Evolutionary conservation across 2,113 vertebrate genomes (phyloP).

Genomic region (Saccopteryx bilineata): DNA sequence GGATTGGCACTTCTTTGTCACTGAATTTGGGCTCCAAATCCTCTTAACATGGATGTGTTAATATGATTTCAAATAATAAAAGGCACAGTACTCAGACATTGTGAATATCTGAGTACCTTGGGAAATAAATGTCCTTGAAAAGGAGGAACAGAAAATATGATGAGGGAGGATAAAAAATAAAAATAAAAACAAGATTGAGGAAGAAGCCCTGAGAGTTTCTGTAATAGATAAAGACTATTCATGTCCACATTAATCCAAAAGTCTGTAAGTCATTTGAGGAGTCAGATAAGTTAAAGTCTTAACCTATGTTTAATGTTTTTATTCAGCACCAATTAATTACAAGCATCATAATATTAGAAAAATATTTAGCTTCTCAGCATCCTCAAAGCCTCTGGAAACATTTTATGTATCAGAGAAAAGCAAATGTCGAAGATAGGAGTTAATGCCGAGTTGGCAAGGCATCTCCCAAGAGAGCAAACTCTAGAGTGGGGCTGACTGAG

Average conservation of each 20-base stretch:
- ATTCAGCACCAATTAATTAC: slow-evolving; percentile 1
- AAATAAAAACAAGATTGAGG: neutral
- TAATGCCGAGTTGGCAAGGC: neutral
- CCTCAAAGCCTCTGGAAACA: neutral
- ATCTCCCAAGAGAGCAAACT: neutral
- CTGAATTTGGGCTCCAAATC: neutral
- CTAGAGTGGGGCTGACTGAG: neutral
- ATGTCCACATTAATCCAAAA: slow-evolving; percentile 29
- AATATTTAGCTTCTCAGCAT: slow-evolving; percentile 12
- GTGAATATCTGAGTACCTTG: neutral
- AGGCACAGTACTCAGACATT: neutral
- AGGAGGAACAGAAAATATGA: neutral
- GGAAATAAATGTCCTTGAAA: neutral
- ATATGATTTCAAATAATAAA: slow-evolving; percentile 43
- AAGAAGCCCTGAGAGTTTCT: neutral
- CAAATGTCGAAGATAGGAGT: neutral
- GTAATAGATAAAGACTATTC: neutral
- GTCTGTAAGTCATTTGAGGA: neutral
- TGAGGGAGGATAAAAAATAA: neutral
- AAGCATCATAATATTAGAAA: neutral
- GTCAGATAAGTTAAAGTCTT: slow-evolving; percentile 8
- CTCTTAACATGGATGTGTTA: neutral
- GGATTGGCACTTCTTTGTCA: neutral
- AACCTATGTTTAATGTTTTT: slow-evolving; percentile 33
- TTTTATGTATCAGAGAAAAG: slow-evolving; percentile 2